Evolutionary conservation across 37 sponge, comb jelly and placozoan species (phyloP), one percentile per base, ranked within the genome.

Genomic region (Axinella damicornis): DNA sequence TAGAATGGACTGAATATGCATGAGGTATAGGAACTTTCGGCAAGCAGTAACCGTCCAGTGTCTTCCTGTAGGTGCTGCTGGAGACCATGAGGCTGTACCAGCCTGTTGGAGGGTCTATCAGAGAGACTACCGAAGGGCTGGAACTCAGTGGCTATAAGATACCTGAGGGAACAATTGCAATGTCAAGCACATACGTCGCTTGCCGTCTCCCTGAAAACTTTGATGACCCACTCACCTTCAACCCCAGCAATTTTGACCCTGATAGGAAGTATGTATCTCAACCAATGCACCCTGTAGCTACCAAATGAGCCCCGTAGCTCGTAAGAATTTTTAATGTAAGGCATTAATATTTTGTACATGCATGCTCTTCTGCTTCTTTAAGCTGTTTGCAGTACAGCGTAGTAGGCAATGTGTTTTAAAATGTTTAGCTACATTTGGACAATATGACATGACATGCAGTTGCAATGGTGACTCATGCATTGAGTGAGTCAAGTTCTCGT

Each of bases 61-160:
- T 4, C 46, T 55, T 24, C 16, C 58, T 62, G 59, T 66, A 79
- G 69, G 80, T 66, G 35, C 36, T 79, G 22, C 30, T 79, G 37
- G 80, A 79, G 36, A 40, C 80, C 19, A 35, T 79, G 52, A 61
- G 80, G 36, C 27, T 79, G 80, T 65, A 64, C 30, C 55, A n/a
- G 28, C 69, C 80, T 37, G 80, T 68, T 0, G 28, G 37, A 65
- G 65, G 65, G 17, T 27, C 32, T 35, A 20, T 40, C 37, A 61
- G 62, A 46, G 64, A n/a, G 38, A 17, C 79, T 1, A 46, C 79
- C 16, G 65, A 61, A 38, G 79, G 65, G 15, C 32, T 62, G 65
- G n/a, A 2, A 11, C 38, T 78, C n/a, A 39, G 79, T 62, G 12
- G 39, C 16, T 64, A 78, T 65, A 11, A 62, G 14, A 34, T 78